Conservation (phyloP, 1,140 invertebrate genomes). For the Oscheius sp. region DNA sequence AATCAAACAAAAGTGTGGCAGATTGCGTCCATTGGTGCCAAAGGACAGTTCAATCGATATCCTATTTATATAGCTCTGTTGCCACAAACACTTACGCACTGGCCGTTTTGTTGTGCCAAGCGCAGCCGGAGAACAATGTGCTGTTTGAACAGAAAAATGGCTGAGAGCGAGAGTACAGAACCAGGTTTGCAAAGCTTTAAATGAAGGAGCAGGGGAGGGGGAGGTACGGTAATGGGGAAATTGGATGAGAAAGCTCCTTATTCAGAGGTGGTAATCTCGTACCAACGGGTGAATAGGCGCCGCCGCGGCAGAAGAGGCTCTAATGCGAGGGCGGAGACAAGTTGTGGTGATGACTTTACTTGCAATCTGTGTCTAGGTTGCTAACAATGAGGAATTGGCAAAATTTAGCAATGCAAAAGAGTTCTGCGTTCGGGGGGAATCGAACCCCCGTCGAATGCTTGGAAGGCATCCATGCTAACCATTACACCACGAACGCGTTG, state of each 20-base stretch:
- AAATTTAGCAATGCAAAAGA: too few species aligned
- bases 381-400: too few species aligned
- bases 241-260: slow-evolving; percentile 6
- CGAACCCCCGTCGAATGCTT: slow-evolving; percentile 63
- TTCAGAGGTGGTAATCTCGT: background rate
- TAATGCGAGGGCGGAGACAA: background rate
- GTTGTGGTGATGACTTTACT: too few species aligned
- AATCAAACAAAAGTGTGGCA: too few species aligned
- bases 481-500: slow-evolving; percentile 61
- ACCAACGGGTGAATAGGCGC: background rate
- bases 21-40: too few species aligned
- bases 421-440: slow-evolving; percentile 55
- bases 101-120: too few species aligned
- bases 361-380: too few species aligned
- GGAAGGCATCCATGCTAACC: slow-evolving; percentile 64
- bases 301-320: too few species aligned
- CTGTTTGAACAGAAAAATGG: too few species aligned
- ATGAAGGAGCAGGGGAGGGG: background rate
- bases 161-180: background rate
- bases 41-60: background rate
- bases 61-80: background rate
- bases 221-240: background rate
- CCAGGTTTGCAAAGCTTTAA: background rate
- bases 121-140: too few species aligned
- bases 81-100: background rate